These are phyloP conservation scores for Hypocryptadius cinnamomeus DNA, from an alignment of 2,113 vertebrate species.

Conservation along the genomic window DNA sequence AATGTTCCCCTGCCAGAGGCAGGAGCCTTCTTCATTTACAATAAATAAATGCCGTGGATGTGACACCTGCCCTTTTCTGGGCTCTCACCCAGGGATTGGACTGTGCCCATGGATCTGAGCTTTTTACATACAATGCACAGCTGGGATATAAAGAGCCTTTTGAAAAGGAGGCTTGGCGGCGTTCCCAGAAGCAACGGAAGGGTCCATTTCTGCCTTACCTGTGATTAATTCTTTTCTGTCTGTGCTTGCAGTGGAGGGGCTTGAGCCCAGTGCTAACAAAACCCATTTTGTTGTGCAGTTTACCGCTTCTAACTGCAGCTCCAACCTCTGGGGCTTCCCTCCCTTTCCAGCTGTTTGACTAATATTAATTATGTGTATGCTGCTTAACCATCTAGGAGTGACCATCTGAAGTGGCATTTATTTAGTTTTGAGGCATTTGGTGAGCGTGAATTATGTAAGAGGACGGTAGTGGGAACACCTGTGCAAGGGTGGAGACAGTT, in stretches of 20 bases:
- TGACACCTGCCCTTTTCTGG: slow-evolving; percentile 47
- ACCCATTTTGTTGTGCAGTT: slow-evolving; percentile 4
- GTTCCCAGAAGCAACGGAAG: slow-evolving; percentile 43
- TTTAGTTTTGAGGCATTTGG: not conserved
- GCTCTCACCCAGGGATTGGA: slow-evolving; percentile 13
- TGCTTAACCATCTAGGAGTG: not conserved
- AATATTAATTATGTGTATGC: slow-evolving; percentile 11
- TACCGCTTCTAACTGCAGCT: not conserved
- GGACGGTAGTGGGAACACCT: not conserved
- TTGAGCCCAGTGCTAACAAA: slow-evolving; percentile 39
- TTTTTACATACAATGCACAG: slow-evolving; percentile 36
- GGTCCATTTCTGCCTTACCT: slow-evolving; percentile 41
- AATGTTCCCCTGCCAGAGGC: not conserved
- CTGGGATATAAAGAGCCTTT: slow-evolving; percentile 36
- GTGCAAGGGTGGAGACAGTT: not conserved
- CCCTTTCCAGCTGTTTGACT: slow-evolving; percentile 12
- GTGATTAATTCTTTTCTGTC: slow-evolving; percentile 42
- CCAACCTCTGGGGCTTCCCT: not conserved
- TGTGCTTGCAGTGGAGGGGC: slow-evolving; percentile 25
- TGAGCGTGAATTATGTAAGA: not conserved
- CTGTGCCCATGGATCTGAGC: not conserved
- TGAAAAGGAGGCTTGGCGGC: slow-evolving; percentile 34
- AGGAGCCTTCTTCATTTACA: not conserved
- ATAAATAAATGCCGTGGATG: not conserved
- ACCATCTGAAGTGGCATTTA: slow-evolving; percentile 16